Conservation (phyloP, 1,140 invertebrate species). For the Luehdorfia chinensis region DNA sequence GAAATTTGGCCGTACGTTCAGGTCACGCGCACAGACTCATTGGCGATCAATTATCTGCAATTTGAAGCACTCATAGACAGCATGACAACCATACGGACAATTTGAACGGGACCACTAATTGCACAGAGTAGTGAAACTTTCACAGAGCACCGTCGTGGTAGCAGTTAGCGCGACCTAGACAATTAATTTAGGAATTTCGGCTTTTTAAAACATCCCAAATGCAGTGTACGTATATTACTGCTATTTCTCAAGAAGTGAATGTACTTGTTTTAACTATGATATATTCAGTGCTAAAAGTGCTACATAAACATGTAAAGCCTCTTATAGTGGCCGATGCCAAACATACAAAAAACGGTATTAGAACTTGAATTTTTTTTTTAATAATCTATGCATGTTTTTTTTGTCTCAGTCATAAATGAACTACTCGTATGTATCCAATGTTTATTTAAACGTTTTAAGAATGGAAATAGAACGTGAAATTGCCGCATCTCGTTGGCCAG, state of each 20-base stretch:
- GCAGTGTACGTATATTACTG: conserved; percentile 6
- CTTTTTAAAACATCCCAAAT: conserved; percentile 11
- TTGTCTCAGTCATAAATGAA: too few species aligned
- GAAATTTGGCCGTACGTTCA: conserved; percentile 5
- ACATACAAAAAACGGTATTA: too few species aligned
- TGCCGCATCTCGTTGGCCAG: too few species aligned
- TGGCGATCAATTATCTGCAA: conserved; percentile 67
- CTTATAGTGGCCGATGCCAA: too few species aligned
- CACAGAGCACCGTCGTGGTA: conserved; percentile 28
- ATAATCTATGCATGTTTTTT: too few species aligned
- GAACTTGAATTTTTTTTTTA: too few species aligned
- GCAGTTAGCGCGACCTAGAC: conserved; percentile 41
- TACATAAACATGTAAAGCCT: too few species aligned
- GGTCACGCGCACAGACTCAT: conserved; percentile 53
- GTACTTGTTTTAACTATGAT: too few species aligned
- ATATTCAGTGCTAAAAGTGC: too few species aligned
- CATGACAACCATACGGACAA: conserved; percentile 48
- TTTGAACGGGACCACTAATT: conserved; percentile 61
- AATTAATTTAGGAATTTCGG: conserved; percentile 45
- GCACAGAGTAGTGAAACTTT: conserved; percentile 52
- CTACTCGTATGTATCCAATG: too few species aligned
- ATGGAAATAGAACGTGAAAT: too few species aligned
- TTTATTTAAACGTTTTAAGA: too few species aligned
- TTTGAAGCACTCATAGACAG: conserved; percentile 62
- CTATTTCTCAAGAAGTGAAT: conserved; percentile 8